Conservation (phyloP, 2,888 invertebrate species). For the Leptinotarsa haldemani region DNA sequence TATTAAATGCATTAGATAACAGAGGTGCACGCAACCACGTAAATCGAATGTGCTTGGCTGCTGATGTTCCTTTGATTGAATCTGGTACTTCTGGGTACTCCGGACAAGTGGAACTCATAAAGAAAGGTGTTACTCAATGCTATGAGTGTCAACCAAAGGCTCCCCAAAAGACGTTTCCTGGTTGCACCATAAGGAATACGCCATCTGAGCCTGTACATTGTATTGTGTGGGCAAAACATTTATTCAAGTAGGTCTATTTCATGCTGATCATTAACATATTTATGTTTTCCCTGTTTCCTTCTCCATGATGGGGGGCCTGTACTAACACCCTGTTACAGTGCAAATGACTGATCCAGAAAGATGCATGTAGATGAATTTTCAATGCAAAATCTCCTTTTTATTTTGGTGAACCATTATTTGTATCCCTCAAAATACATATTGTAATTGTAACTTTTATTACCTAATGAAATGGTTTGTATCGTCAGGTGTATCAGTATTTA, state of each 20-base stretch:
- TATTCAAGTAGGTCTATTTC: slow-evolving; percentile 84
- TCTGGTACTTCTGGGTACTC: slow-evolving; percentile 98
- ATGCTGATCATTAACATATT: not conserved
- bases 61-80: slow-evolving; percentile 93
- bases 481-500: no score
- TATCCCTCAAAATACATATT: no score
- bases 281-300: not conserved
- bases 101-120: slow-evolving; percentile 93
- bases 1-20: slow-evolving; percentile 98
- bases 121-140: slow-evolving; percentile 90
- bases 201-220: slow-evolving; percentile 99
- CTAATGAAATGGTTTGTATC: no score
- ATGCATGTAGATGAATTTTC: no score
- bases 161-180: slow-evolving; percentile 92
- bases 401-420: no score
- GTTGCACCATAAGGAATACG: slow-evolving; percentile 98
- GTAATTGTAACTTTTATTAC: no score
- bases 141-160: slow-evolving; percentile 97
- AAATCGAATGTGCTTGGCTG: slow-evolving; percentile 97
- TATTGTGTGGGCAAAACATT: slow-evolving; percentile 99
- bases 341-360: no score
- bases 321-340: no score
- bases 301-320: not conserved
- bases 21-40: slow-evolving; percentile 97
- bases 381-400: no score